Evolutionary conservation across 1,140 invertebrate species (phyloP).

Genomic region (Leptinotarsa texana): DNA sequence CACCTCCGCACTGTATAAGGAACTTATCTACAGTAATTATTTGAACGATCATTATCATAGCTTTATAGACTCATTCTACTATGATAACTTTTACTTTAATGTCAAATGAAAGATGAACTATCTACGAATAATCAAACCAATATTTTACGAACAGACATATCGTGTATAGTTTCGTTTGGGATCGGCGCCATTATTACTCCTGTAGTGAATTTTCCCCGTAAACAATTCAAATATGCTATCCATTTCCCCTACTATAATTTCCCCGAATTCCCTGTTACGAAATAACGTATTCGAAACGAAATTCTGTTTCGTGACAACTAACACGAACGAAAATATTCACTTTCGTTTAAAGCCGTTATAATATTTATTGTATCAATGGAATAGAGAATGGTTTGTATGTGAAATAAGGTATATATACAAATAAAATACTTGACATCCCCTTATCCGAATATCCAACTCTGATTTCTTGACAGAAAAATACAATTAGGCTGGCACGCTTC

Average conservation of each 20-base stretch:
- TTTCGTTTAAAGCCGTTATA: conserved; percentile 13
- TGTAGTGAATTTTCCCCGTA: too few species aligned
- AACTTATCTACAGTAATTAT: too few species aligned
- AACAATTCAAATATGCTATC: too few species aligned
- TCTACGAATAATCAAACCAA: too few species aligned
- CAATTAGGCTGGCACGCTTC: neutral
- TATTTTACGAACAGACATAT: too few species aligned
- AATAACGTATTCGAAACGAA: conserved; percentile 6
- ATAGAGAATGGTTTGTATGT: neutral
- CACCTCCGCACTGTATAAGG: too few species aligned
- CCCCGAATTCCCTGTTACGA: neutral
- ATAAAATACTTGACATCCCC: neutral
- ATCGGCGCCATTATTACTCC: too few species aligned
- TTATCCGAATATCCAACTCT: conserved; percentile 1
- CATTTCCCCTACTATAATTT: neutral
- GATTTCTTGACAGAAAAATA: conserved; percentile 7
- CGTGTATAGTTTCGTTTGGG: too few species aligned
- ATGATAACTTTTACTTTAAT: too few species aligned
- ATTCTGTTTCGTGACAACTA: neutral
- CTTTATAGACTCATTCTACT: too few species aligned
- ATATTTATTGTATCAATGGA: neutral
- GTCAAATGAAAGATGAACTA: too few species aligned
- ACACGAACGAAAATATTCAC: conserved; percentile 8
- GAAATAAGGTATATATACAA: conserved; percentile 3
- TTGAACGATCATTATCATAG: too few species aligned